phyloP scores from a whole-genome alignment of 2,888 invertebrate species.

The Caenorhabditis sp. region DNA sequence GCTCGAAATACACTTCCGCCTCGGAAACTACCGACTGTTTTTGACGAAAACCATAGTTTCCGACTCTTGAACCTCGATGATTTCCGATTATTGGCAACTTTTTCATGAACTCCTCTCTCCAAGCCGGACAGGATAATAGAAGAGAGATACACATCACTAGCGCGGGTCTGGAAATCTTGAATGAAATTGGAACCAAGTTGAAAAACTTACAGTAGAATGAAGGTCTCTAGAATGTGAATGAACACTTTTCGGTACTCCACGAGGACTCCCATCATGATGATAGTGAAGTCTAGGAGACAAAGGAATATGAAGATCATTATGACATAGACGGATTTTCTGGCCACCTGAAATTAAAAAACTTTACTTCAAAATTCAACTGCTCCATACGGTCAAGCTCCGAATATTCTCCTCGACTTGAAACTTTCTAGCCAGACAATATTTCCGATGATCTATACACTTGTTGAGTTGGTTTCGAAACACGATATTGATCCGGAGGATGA shows the following conservation, averaged over 20 bases:
- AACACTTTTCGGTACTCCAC: background rate
- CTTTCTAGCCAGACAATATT: conserved; percentile 12
- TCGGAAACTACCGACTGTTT: conserved; percentile 6
- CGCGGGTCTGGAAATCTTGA: conserved; percentile 28
- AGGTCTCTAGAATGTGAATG: conserved; percentile 9
- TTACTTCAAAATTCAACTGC: too few species aligned
- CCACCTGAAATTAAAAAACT: background rate
- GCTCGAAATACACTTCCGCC: conserved; percentile 42
- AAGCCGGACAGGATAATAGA: conserved; percentile 15
- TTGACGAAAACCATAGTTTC: background rate
- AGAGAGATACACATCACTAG: conserved; percentile 28
- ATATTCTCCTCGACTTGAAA: conserved; percentile 31
- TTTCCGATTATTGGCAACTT: conserved; percentile 11
- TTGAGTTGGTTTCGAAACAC: conserved; percentile 18
- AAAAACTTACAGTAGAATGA: conserved; percentile 16
- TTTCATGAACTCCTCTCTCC: conserved; percentile 19
- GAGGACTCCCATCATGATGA: conserved; percentile 14
- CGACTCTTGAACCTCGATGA: background rate
- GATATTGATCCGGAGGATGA: conserved; percentile 18
- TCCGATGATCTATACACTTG: background rate
- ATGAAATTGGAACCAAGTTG: background rate
- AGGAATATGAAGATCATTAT: conserved; percentile 11
- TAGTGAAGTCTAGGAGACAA: background rate
- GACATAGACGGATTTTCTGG: conserved; percentile 10
- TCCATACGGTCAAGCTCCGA: conserved; percentile 19